Conservation (phyloP, 2,113 vertebrate species). For the Dicrurus megarhynchus region DNA sequence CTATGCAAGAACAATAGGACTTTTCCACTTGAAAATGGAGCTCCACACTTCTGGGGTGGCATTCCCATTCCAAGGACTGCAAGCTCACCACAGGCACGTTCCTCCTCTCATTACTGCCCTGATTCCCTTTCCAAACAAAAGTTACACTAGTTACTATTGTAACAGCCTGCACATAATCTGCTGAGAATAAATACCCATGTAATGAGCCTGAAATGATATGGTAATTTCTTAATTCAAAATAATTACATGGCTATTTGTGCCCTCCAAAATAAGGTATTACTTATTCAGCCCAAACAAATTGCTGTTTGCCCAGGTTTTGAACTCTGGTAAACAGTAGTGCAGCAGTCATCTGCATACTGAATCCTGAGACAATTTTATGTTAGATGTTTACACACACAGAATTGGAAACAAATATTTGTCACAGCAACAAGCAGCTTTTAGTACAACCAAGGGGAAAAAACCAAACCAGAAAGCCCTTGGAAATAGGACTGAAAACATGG, state of each 20-base stretch:
- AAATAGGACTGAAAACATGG: not conserved
- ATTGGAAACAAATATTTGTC: conserved; percentile 48
- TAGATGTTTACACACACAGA: not conserved
- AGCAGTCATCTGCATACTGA: conserved; percentile 20
- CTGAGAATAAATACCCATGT: conserved; percentile 54
- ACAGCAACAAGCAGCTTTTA: conserved; percentile 5
- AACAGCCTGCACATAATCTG: conserved; percentile 8
- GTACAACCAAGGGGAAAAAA: not conserved
- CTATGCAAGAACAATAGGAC: not conserved
- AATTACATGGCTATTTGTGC: conserved; percentile 66
- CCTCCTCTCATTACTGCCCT: not conserved
- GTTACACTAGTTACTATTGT: not conserved
- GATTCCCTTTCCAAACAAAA: not conserved
- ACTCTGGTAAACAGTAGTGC: conserved; percentile 40
- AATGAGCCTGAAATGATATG: conserved; percentile 64
- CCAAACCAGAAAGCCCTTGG: not conserved
- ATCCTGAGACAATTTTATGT: not conserved
- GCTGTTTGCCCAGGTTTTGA: conserved; percentile 61
- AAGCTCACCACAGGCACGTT: not conserved
- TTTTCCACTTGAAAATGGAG: not conserved
- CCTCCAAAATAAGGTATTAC: conserved; percentile 51
- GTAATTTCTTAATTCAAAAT: conserved; percentile 67
- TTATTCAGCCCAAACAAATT: conserved; percentile 63
- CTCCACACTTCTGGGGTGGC: not conserved
- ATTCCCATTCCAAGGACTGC: not conserved